phyloP scores from a whole-genome alignment of 2,113 vertebrate genomes.

The Rhynchomys soricoides region DNA sequence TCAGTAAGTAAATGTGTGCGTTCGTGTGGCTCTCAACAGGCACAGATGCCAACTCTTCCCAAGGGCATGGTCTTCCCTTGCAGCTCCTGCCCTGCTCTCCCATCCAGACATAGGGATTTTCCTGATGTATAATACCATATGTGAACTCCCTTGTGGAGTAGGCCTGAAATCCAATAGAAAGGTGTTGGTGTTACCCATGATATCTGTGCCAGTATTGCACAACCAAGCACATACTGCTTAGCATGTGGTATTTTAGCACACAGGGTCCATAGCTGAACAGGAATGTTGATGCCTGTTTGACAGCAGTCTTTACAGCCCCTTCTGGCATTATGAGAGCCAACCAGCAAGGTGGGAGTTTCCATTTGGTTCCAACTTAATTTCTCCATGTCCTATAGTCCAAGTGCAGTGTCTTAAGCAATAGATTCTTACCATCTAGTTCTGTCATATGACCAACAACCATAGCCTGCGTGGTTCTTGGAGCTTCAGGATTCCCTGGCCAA shows the following conservation, averaged over 20 bases:
- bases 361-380: background rate
- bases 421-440: background rate
- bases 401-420: background rate
- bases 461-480: background rate
- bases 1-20: background rate
- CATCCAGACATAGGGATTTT: background rate
- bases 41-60: background rate
- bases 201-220: background rate
- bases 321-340: background rate
- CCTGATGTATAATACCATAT: background rate
- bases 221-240: background rate
- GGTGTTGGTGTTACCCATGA: background rate
- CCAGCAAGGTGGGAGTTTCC: background rate
- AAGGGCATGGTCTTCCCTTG: background rate
- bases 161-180: background rate
- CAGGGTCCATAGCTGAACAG: background rate
- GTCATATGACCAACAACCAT: background rate
- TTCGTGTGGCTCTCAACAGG: background rate
- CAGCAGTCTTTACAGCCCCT: background rate
- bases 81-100: background rate
- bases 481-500: background rate
- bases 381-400: background rate
- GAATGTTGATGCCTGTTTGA: background rate
- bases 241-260: background rate
- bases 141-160: background rate